Base-by-base conservation (phyloP, 2,113 vertebrate genomes). In the Ictalurus furcatus region DNA sequence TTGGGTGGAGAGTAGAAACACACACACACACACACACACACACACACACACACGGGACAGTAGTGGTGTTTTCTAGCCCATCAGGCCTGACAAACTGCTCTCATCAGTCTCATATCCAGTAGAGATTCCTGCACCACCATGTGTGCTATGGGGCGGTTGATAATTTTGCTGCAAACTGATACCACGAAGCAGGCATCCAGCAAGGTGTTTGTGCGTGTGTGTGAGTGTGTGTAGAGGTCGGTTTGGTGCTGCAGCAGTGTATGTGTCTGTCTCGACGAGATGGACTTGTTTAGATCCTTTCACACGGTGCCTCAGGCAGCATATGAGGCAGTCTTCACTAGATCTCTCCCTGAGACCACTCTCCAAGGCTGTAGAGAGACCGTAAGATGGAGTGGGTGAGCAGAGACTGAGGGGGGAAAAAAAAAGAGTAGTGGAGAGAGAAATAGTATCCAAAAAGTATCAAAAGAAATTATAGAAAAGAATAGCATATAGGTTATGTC, bases 231-330 rank as follows among this genome's bases (percentile, higher is more conserved):
- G 37, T 44, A 96, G 94, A 96, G 97, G 96, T 96, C 97, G 95
- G 96, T 97, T 95, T 95, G 93, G 90, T 92, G 95, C 96, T 95
- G 96, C 94, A 63, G 81, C 58, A 58, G 54, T 93, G 48, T 94
- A 93, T 89, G 92, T 93, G 85, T 88, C 56, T 93, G 92, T 96
- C 96, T 96, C 96, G 95, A 89, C 94, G 96, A 95, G 95, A 97
- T 95, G 93, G 94, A 93, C 95, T 97, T 98, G 96, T 97, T 98
- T 97, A 96, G 96, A 96, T 97, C 96, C 95, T 96, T 93, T 96
- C 94, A 92, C 94, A 96, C 94, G 94, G 92, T 94, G 96, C 97
- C 96, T 94, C 93, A 96, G 96, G 97, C 97, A 93, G 84, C 63
- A n/a, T 95, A 91, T 94, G 30, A 95, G 95, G 95, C 97, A 94